phyloP scores from a whole-genome alignment of 2,113 vertebrate species.

The Capreolus pygargus region DNA sequence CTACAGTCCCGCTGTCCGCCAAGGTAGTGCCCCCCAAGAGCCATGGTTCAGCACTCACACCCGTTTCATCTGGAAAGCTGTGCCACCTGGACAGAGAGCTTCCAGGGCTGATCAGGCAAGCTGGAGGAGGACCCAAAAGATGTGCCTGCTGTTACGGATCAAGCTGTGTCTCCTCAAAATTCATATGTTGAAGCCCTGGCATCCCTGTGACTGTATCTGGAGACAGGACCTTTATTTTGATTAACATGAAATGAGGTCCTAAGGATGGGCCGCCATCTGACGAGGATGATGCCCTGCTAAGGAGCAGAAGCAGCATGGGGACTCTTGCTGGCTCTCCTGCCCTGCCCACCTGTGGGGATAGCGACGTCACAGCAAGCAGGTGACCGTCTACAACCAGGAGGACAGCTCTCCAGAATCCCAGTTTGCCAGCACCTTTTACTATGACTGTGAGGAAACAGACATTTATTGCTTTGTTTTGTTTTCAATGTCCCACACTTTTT shows the following conservation, averaged over 20 bases:
- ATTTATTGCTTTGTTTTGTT: background rate
- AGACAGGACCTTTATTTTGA: background rate
- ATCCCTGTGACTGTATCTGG: background rate
- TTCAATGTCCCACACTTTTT: background rate
- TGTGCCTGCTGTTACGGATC: background rate
- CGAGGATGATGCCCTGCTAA: accelerated
- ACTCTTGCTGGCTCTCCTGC: background rate
- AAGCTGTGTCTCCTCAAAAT: background rate
- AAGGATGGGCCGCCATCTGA: background rate
- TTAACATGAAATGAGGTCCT: background rate
- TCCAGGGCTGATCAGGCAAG: background rate
- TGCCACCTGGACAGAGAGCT: background rate
- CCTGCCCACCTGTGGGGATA: too few species aligned
- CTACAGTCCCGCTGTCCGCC: background rate
- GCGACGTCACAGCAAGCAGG: background rate
- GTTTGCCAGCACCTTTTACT: background rate
- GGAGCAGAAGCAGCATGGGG: background rate
- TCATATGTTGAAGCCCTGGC: background rate
- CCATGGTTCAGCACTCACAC: background rate
- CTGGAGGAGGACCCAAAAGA: background rate
- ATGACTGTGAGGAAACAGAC: background rate
- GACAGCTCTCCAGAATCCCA: background rate
- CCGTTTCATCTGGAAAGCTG: background rate
- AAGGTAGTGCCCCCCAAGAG: background rate
- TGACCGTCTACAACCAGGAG: background rate